Percentiles rank a stretch among this genome's conserved stretches.
Conservation (phyloP, 1,140 invertebrate genomes). For the Mactra quadrangularis region DNA sequence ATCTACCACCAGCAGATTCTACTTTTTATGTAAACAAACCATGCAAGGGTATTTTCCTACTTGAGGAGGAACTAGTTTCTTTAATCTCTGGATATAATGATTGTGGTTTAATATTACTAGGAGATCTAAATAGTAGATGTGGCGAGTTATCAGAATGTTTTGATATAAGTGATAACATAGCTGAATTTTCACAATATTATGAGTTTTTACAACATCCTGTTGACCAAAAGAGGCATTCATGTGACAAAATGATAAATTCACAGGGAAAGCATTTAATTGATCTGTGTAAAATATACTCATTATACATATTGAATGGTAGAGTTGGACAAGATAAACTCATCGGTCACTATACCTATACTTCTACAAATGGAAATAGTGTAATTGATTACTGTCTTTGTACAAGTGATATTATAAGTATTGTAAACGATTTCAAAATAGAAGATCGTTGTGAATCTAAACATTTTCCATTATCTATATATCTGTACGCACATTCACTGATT, state of each 20-base stretch:
- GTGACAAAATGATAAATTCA: conserved; percentile 6
- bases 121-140: neutral
- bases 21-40: neutral
- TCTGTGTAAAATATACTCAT: neutral
- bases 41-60: conserved; percentile 4
- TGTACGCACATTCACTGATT: too few relatives aligned
- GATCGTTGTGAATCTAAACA: too few relatives aligned
- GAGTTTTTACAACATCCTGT: neutral
- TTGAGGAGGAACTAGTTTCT: neutral
- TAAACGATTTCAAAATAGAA: too few relatives aligned
- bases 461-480: too few relatives aligned
- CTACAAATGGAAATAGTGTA: neutral
- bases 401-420: neutral
- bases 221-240: neutral
- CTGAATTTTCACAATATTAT: neutral
- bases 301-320: neutral
- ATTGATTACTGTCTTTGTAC: neutral
- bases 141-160: neutral
- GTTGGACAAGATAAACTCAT: conserved; percentile 11
- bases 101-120: neutral
- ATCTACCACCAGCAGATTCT: neutral
- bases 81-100: neutral
- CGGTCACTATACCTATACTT: neutral
- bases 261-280: neutral
- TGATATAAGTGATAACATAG: neutral